Conservation (phyloP, 1,140 invertebrate species). For the Eriocheir sinensis region DNA sequence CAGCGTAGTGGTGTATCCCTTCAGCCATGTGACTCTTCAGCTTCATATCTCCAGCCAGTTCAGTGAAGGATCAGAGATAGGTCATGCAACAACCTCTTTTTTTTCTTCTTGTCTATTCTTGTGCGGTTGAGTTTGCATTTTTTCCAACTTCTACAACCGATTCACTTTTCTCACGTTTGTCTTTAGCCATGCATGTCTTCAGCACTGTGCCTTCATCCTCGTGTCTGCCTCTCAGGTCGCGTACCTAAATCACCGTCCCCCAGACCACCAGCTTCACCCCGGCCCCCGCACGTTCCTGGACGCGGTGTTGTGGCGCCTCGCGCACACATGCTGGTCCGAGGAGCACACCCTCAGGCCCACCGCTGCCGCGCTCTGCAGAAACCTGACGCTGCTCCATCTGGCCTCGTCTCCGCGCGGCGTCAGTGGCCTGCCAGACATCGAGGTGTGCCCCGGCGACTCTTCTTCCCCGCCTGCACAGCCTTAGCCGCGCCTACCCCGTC, state of each 20-base stretch:
- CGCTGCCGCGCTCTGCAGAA: neutral
- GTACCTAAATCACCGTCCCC: constrained; percentile 5
- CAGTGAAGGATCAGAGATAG: neutral
- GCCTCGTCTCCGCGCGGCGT: neutral
- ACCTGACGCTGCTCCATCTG: neutral
- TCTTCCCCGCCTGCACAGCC: neutral
- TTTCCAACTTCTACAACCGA: neutral
- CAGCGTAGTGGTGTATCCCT: too few relatives aligned
- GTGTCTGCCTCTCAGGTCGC: neutral
- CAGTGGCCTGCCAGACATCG: neutral
- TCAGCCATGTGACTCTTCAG: too few relatives aligned
- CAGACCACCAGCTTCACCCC: constrained; percentile 4
- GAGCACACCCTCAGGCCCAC: neutral
- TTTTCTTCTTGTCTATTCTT: neutral
- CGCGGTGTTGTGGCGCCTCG: constrained; percentile 4
- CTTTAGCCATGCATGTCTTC: neutral
- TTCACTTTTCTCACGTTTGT: neutral
- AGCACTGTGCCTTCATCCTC: neutral
- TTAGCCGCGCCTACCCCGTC: too few relatives aligned
- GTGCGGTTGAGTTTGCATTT: neutral
- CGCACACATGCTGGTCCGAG: constrained; percentile 32
- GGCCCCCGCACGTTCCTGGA: neutral
- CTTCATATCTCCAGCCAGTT: neutral
- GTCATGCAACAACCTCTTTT: neutral
- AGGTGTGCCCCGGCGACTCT: neutral